phyloP scores from a whole-genome alignment of 1,140 invertebrate genomes.

The Nasonia vitripennis region DNA sequence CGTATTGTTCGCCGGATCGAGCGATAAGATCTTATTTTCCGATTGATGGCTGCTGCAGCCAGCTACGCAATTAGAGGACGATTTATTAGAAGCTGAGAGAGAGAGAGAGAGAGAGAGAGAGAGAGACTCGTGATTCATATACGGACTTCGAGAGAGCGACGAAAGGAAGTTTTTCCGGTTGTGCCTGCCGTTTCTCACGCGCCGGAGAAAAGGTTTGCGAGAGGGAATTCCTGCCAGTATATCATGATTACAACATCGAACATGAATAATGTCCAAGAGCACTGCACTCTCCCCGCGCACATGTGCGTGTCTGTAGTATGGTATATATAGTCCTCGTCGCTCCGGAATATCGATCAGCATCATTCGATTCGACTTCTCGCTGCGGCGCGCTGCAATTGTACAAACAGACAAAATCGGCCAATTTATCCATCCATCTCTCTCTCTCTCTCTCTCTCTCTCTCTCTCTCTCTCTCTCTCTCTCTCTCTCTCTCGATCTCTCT shows the following conservation, averaged over 20 bases:
- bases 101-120: too few relatives aligned
- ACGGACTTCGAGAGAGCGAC: neutral
- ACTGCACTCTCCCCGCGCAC: neutral
- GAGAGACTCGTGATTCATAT: neutral
- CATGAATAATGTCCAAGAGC: neutral
- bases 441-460: too few relatives aligned
- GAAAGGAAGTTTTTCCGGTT: neutral
- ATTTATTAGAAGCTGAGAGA: neutral
- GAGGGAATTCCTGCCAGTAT: neutral
- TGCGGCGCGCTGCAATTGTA: neutral
- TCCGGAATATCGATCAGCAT: neutral
- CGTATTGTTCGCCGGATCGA: neutral
- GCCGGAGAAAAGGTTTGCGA: neutral
- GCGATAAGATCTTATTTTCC: neutral
- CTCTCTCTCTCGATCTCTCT: too few relatives aligned
- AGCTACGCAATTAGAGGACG: neutral
- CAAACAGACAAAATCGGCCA: neutral
- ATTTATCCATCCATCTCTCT: neutral
- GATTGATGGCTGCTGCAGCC: neutral
- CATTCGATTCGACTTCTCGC: neutral
- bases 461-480: too few relatives aligned
- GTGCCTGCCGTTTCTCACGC: neutral
- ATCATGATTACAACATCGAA: constrained; percentile 1
- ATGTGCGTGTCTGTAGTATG: neutral
- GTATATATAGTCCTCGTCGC: too few relatives aligned